Evolutionary conservation across 2,797 vertebrate species (phyloP).

Genomic region (Erethizon dorsatum): DNA sequence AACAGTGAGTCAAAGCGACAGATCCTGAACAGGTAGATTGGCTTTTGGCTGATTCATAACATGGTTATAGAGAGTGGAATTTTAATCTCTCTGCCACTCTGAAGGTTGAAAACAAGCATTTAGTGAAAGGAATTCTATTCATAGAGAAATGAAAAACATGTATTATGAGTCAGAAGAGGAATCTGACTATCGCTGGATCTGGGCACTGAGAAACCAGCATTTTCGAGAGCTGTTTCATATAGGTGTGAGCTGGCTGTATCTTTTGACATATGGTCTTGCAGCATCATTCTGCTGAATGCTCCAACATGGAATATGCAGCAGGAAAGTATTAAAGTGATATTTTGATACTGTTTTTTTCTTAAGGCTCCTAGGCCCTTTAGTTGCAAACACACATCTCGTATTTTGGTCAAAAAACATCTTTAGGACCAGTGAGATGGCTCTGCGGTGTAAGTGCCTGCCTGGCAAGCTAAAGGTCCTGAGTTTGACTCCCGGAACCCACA

Average conservation of each 20-base stretch:
- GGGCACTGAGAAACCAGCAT: slow-evolving; percentile 41
- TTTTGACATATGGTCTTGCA: slow-evolving; percentile 31
- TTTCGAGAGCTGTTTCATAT: slow-evolving; percentile 29
- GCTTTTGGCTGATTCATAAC: slow-evolving; percentile 76
- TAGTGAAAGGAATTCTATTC: slow-evolving; percentile 63
- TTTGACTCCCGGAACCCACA: too few species aligned
- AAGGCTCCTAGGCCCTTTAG: slow-evolving; percentile 49
- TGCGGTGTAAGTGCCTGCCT: too few species aligned
- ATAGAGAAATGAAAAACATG: slow-evolving; percentile 65
- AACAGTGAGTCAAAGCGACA: slow-evolving; percentile 71
- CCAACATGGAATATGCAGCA: background rate
- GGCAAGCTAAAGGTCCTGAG: too few species aligned
- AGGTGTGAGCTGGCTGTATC: background rate
- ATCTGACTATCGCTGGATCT: slow-evolving; percentile 40
- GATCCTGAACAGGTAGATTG: slow-evolving; percentile 70
- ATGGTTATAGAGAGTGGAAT: slow-evolving; percentile 41
- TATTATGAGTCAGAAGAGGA: slow-evolving; percentile 53
- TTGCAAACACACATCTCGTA: slow-evolving; percentile 61
- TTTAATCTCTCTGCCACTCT: slow-evolving; percentile 55
- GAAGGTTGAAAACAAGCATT: slow-evolving; percentile 66
- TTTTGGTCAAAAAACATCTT: background rate
- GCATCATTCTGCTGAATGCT: background rate
- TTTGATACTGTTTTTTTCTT: slow-evolving; percentile 49
- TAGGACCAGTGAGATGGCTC: too few species aligned
- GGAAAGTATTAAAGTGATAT: background rate